A percentile compares a stretch with the other conserved stretches of the same genome.
Conservation (phyloP, 37 sponge, comb jelly and placozoan species). For the Halichondria panicea region DNA sequence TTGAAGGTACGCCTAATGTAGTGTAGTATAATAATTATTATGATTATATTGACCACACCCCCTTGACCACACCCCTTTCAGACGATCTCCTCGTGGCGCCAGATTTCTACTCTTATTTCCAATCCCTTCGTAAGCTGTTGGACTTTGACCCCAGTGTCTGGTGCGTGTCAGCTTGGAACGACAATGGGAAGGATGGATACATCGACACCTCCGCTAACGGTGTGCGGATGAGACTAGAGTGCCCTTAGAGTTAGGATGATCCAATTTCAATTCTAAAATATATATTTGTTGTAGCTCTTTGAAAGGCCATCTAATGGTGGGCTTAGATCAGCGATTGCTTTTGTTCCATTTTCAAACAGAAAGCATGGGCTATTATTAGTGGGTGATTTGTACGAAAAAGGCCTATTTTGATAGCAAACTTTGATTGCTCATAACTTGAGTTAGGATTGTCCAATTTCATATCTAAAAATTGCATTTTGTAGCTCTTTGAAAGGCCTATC, state of each 20-base stretch:
- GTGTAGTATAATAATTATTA: background rate
- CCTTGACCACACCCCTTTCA: background rate
- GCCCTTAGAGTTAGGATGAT: background rate
- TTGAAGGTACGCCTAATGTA: slow-evolving; percentile 67
- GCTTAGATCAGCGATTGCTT: too few species aligned
- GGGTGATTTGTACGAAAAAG: too few species aligned
- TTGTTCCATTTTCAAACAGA: too few species aligned
- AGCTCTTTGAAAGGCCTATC: too few species aligned
- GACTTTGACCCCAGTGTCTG: slow-evolving; percentile 77
- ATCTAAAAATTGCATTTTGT: too few species aligned
- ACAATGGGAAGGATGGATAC: slow-evolving; percentile 81
- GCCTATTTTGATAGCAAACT: too few species aligned
- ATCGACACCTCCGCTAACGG: slow-evolving; percentile 31
- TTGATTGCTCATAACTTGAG: too few species aligned
- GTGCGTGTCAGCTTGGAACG: slow-evolving; percentile 98
- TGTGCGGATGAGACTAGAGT: slow-evolving; percentile 23
- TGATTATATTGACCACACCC: background rate
- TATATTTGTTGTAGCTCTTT: too few species aligned
- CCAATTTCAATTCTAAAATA: too few species aligned
- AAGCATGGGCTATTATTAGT: background rate
- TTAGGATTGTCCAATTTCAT: too few species aligned
- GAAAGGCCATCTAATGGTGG: too few species aligned
- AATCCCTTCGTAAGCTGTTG: slow-evolving; percentile 52
- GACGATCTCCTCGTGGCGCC: slow-evolving; percentile 85
- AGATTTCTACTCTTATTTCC: slow-evolving; percentile 89